These are phyloP conservation scores for Lepas anatifera DNA, from an alignment of 2,888 invertebrate species.

Conservation along the genomic window DNA sequence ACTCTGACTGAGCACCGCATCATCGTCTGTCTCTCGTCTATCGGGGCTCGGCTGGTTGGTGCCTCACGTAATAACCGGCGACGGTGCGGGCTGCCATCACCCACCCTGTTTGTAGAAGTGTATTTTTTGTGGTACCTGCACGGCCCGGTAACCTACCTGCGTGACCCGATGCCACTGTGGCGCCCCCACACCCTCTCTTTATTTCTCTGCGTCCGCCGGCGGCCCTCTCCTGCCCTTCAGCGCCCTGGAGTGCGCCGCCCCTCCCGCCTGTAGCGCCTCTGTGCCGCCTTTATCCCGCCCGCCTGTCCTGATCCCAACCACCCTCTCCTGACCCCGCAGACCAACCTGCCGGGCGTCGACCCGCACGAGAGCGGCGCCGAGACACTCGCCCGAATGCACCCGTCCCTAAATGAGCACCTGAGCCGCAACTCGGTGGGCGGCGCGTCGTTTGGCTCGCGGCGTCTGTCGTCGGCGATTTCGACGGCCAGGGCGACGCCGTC, in stretches of 20 bases:
- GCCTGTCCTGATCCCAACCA: neutral
- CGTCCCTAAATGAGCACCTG: neutral
- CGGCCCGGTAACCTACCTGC: neutral
- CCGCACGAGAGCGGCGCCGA: neutral
- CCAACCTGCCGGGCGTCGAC: neutral
- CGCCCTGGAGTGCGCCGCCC: too few species aligned
- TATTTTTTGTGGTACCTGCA: neutral
- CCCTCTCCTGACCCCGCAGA: neutral
- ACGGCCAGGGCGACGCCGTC: neutral
- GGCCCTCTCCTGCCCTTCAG: too few species aligned
- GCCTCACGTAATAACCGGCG: neutral
- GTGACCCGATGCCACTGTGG: neutral
- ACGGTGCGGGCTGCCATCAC: neutral
- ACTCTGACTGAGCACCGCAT: neutral
- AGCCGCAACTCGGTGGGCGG: neutral
- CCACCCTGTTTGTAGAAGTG: constrained; percentile 4
- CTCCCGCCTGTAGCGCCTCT: neutral
- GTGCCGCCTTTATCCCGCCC: neutral
- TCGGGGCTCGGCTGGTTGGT: neutral
- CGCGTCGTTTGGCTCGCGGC: neutral
- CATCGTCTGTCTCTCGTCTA: neutral
- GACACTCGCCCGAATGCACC: neutral
- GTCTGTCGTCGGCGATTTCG: neutral
- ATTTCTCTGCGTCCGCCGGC: neutral
- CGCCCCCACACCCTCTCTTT: neutral